These are phyloP conservation scores for Zosterops borbonicus DNA, from an alignment of 2,113 vertebrate genomes.

Conservation along the genomic window DNA sequence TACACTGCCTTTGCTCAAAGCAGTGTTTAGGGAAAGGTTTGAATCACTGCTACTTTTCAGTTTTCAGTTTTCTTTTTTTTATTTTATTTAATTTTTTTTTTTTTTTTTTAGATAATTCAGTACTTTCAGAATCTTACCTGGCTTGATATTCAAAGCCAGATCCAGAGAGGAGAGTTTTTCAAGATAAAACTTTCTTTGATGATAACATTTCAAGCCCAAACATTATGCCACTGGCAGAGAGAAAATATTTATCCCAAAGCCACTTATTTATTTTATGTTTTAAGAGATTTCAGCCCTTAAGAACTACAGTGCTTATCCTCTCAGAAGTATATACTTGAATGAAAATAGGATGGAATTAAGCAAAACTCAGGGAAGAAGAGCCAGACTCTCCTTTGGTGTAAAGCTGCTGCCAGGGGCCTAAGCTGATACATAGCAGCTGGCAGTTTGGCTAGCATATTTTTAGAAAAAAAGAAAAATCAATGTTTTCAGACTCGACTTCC, in stretches of 20 bases:
- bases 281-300: conserved; percentile 28
- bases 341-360: conserved; percentile 22
- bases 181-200: conserved; percentile 28
- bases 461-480: not conserved
- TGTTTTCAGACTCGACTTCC: not conserved
- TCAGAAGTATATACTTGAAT: conserved; percentile 42
- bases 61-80: too few relatives aligned
- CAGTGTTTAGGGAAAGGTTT: not conserved
- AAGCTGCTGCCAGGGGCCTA: not conserved
- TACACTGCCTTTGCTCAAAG: not conserved
- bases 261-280: conserved; percentile 54
- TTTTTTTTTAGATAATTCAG: not conserved
- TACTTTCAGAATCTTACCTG: not conserved
- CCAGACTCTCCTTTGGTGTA: not conserved
- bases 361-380: not conserved
- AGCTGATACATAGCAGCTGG: not conserved
- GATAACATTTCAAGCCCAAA: conserved; percentile 35
- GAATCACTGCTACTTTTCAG: not conserved
- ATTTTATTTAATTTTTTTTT: too few relatives aligned
- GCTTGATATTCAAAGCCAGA: not conserved
- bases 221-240: conserved; percentile 5
- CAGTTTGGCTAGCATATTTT: not conserved
- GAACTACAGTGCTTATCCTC: not conserved
- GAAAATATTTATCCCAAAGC: conserved; percentile 56
- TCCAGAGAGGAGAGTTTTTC: conserved; percentile 22